These are phyloP conservation scores for Listrodromus nycthemerus DNA, from an alignment of 2,888 invertebrate genomes.

Conservation along the genomic window DNA sequence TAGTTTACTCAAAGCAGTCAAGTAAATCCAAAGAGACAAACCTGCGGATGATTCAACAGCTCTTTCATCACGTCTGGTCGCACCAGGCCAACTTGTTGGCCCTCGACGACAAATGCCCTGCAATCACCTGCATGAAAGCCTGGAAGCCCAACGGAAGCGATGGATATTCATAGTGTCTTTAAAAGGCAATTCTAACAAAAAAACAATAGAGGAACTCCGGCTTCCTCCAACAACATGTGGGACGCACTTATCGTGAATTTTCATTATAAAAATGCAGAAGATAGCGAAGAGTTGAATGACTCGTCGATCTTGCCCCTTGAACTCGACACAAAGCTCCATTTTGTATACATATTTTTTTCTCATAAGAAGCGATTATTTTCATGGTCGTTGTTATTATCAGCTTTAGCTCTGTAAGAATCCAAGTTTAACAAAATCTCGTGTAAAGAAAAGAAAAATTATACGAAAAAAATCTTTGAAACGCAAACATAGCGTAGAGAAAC, in stretches of 20 bases:
- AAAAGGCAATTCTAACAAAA: background rate
- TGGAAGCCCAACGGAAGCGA: slow-evolving; percentile 77
- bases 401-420: background rate
- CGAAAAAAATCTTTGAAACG: background rate
- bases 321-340: background rate
- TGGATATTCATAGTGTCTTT: background rate
- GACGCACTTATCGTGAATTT: slow-evolving; percentile 50
- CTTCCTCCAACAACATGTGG: background rate
- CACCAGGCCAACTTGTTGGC: slow-evolving; percentile 95
- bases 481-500: background rate
- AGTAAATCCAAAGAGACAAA: slow-evolving; percentile 80
- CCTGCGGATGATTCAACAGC: slow-evolving; percentile 92
- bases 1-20: background rate
- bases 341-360: background rate
- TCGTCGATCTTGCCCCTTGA: slow-evolving; percentile 43
- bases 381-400: background rate
- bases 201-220: background rate
- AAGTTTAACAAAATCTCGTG: background rate
- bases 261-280: slow-evolving; percentile 19
- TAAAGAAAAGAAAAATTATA: background rate
- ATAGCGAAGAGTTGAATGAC: slow-evolving; percentile 59
- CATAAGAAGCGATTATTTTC: background rate
- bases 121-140: slow-evolving; percentile 92
- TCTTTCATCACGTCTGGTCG: slow-evolving; percentile 93
- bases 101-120: slow-evolving; percentile 94